Evolutionary conservation across 2,797 vertebrate genomes (phyloP), one percentile per base, ranked within the genome.

Genomic region (Octomys mimax): DNA sequence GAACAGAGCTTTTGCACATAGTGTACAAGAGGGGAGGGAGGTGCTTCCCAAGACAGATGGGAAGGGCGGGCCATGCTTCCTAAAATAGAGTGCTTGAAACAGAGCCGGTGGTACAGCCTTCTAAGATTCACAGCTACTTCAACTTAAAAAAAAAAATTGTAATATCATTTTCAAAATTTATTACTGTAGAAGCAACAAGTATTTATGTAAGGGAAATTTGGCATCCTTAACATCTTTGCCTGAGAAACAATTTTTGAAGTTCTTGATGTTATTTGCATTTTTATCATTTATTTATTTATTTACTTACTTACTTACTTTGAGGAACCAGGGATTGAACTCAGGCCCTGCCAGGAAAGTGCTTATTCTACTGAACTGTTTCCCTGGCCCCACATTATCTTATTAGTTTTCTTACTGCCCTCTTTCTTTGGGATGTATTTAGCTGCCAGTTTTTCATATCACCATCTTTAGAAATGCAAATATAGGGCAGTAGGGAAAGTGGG

Each of bases 401-500:
- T 28, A 87, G 22, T 68, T 92, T 64, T 73, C 64, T 49, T 91
- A 46, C 2, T 39, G 28, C 22, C 8, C 26, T 7, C n/a, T n/a
- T n/a, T 3, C 0, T 24, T 52, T 84, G 31, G 7, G 82, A 85
- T 57, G 68, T 91, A 89, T 70, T 78, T 95, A 94, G 10, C 26
- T 64, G 4, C 24, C 14, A 42, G 5, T 87, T 92, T 89, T 7
- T 70, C 3, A 4, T 42, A 59, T 93, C 52, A 26, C 14, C 18
- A 54, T 84, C 39, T 79, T 39, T 59, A 77, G 11, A 92, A 97
- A 94, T 86, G 13, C 52, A 13, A 70, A 92, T 46, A 62, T 18
- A 92, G 78, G 11, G 16, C 18, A 14, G 46, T 28, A 84, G 82
- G 5, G 8, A 36, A 7, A 90, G 61, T 54, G 28, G 31, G 52